Evolutionary conservation across 2,888 invertebrate genomes (phyloP).

Genomic region (Conus canariensis): DNA sequence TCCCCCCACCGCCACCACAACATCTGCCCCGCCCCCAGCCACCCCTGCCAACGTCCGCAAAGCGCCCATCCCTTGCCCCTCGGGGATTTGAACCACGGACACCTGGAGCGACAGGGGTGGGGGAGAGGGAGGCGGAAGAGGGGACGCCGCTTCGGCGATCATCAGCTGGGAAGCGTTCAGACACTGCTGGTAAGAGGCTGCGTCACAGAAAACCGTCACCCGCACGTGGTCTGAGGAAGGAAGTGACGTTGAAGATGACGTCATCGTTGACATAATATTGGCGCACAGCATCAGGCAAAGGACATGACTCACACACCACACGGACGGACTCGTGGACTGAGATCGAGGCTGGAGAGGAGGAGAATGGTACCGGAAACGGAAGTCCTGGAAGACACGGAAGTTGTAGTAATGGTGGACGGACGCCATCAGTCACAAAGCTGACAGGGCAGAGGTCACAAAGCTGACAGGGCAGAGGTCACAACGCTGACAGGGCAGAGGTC

Average conservation of each 20-base stretch:
- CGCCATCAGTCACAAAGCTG: too few species aligned
- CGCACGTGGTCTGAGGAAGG: not conserved
- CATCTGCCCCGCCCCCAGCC: not conserved
- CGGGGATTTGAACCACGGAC: conserved; percentile 4
- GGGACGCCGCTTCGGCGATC: not conserved
- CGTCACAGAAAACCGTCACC: not conserved
- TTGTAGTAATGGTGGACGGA: too few species aligned
- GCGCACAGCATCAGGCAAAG: not conserved
- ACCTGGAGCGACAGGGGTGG: not conserved
- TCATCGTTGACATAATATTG: not conserved
- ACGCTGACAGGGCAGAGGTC: too few species aligned
- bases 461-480: too few species aligned
- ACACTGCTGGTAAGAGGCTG: not conserved
- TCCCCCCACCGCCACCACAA: not conserved
- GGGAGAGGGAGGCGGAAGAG: not conserved
- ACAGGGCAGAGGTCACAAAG: too few species aligned
- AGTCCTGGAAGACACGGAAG: not conserved
- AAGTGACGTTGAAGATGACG: not conserved
- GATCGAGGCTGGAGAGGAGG: not conserved
- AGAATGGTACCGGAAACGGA: not conserved
- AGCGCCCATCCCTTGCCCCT: not conserved
- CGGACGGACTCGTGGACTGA: not conserved
- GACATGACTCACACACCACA: not conserved
- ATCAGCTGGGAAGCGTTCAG: not conserved
- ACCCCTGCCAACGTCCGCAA: not conserved